A percentile compares a stretch with the other conserved stretches of the same genome.
Conservation (phyloP, 1,140 invertebrate species). For the Atta colombica region DNA sequence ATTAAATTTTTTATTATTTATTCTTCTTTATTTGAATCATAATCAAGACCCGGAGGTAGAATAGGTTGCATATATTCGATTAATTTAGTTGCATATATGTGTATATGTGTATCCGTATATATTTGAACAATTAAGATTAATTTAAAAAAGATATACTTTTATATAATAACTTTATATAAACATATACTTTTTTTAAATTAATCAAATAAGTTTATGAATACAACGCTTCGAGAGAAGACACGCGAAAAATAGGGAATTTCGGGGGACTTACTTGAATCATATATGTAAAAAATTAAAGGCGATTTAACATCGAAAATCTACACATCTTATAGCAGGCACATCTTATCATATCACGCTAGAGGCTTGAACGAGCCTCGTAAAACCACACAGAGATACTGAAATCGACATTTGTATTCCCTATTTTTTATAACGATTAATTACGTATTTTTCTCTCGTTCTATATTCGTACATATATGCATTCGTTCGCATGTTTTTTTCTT, state of each 20-base stretch:
- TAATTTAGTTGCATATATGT: not conserved
- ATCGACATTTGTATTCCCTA: slow-evolving; percentile 72
- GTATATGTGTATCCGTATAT: not conserved
- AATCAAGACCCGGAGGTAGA: not conserved
- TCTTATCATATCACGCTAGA: slow-evolving; percentile 87
- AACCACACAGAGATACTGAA: slow-evolving; percentile 78
- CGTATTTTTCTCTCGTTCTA: slow-evolving; percentile 42
- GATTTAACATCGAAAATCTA: slow-evolving; percentile 83
- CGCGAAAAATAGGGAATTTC: slow-evolving; percentile 69
- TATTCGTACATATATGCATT: slow-evolving; percentile 30
- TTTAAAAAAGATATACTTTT: slow-evolving; percentile 8
- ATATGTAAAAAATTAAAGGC: slow-evolving; percentile 84
- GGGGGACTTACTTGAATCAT: slow-evolving; percentile 57
- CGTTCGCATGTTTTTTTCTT: slow-evolving; percentile 29
- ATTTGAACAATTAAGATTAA: not conserved
- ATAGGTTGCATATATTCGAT: not conserved
- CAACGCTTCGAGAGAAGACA: slow-evolving; percentile 53
- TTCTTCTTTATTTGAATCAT: not conserved
- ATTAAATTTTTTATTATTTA: not conserved
- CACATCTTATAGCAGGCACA: slow-evolving; percentile 85
- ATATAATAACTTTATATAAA: too few species aligned
- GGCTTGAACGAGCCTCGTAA: slow-evolving; percentile 80
- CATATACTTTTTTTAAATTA: too few species aligned
- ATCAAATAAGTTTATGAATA: too few species aligned
- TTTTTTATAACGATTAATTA: slow-evolving; percentile 67